Base-by-base conservation (phyloP, 2,113 vertebrate species). In the Gambusia holbrooki region DNA sequence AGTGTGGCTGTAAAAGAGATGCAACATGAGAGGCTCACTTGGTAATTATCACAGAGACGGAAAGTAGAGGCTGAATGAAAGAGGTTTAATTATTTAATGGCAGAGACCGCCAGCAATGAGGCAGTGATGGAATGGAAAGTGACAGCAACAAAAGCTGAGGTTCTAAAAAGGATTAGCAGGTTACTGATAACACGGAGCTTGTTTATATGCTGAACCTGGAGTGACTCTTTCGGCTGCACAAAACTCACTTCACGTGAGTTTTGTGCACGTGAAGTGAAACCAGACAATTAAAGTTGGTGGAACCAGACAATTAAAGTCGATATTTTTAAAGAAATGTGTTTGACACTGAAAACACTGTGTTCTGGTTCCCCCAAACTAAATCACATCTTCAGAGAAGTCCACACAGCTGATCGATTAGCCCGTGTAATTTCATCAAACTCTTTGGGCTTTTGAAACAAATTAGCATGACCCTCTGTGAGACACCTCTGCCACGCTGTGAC, bases 161-260 rank as follows among this genome's bases (percentile, higher is more conserved):
- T 48, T 81, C 66, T 76, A 30, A n/a, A 66, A 30, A 37, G 71
- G 80, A 83, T 89, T 72, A 90, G 62, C 77, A 60, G 80, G 58
- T 87, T 81, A 76, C 51, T 54, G 61, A 9, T 69, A 66, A 81
- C 75, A 77, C 0, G 51, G 69, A 58, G 68, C 77, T 63, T 68
- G 66, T 87, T 81, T 69, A 83, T 63, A 27, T 67, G 69, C 17
- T 4, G 10, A 32, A 71, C 32, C 33, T 25, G 30, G 14, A 67
- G 14, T 12, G 32, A 30, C 76, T 68, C 58, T 48, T 73, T 11
- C 68, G 25, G 33, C 10, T 58, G 51, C 25, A 58, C 7, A 58
- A 58, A 58, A 25, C 25, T 25, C 51, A 10, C 17, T 2, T n/a
- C 7, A 58, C 8, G 51, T 10, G 17, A n/a, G n/a, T n/a, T n/a